Conservation (phyloP, 2,113 vertebrate genomes). For the Gymnarchus niloticus region DNA sequence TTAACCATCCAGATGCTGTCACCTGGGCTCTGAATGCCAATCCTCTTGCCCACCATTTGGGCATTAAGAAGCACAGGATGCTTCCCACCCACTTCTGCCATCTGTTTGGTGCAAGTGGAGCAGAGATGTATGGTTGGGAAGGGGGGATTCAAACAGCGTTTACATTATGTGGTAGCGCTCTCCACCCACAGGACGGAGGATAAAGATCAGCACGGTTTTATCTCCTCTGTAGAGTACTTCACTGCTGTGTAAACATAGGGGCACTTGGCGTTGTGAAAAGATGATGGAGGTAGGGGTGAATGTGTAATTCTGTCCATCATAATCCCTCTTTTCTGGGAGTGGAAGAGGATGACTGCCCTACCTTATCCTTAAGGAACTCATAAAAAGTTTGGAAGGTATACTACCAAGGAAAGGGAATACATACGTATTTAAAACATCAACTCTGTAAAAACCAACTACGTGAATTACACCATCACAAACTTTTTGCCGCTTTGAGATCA, state of each 20-base stretch:
- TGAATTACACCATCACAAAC: neutral
- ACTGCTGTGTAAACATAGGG: constrained; percentile 63
- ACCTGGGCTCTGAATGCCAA: neutral
- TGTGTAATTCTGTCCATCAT: neutral
- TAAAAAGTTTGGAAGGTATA: neutral
- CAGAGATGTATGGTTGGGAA: constrained; percentile 60
- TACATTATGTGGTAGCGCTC: constrained; percentile 64
- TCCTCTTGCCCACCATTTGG: neutral
- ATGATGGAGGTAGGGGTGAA: constrained; percentile 18
- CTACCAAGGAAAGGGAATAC: neutral
- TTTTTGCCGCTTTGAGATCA: too few relatives aligned
- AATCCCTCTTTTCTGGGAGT: neutral
- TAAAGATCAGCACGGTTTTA: constrained; percentile 65
- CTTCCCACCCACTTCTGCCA: neutral
- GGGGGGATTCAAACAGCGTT: constrained; percentile 47
- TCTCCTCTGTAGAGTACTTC: constrained; percentile 60
- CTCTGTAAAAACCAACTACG: neutral
- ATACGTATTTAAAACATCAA: neutral
- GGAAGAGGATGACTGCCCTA: neutral
- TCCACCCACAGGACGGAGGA: constrained; percentile 58
- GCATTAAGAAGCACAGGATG: neutral
- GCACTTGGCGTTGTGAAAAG: constrained; percentile 54
- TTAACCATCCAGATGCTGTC: neutral
- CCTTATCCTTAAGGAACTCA: neutral
- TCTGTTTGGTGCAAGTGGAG: constrained; percentile 53